Evolutionary conservation across 2,797 vertebrate species (phyloP), one percentile per base, ranked within the genome.

Genomic region (Etheostoma perlongum): DNA sequence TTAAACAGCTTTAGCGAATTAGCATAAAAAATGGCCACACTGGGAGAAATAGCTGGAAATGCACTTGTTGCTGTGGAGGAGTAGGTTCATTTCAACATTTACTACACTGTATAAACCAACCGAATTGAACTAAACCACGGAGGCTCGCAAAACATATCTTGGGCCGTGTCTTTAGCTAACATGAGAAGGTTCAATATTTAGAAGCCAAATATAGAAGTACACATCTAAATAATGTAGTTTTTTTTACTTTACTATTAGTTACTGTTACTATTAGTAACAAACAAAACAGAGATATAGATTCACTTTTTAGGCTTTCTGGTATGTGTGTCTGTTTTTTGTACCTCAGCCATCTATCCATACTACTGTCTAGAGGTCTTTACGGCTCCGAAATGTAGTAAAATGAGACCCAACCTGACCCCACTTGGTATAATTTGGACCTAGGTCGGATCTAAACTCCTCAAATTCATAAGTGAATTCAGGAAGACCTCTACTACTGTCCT

Each of bases 31-130:
- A 47, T 47, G 5, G 30, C 76, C 30, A 49, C 16, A n/a, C 18
- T 36, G 33, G 33, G 9, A 40, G 10, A 10, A 40, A 40, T 1
- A 40, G 36, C 36, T 40, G 53, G 19, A 53, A 78, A 79, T 48
- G 69, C 36, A 53, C 74, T 12, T 74, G 76, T 60, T 70, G 48
- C 62, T 74, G 60, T 14, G 49, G 75, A 81, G 16, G 30, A 57
- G 23, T 36, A 42, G 44, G 44, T 21, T 42, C 68, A 54, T 48
- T 55, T 25, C 55, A 71, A 67, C 40, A 60, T 67, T 75, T 46
- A 67, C 48, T 57, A 61, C 57, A 59, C 1, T 15, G 23, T 66
- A 42, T 72, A 79, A 70, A 54, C 40, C 33, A 53, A 18, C 51
- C 52, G 10, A 60, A 62, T n/a, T 76, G 33, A 71, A 65, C 49